Evolutionary conservation across 2,888 invertebrate species (phyloP).

Genomic region (Teleogryllus oceanicus): DNA sequence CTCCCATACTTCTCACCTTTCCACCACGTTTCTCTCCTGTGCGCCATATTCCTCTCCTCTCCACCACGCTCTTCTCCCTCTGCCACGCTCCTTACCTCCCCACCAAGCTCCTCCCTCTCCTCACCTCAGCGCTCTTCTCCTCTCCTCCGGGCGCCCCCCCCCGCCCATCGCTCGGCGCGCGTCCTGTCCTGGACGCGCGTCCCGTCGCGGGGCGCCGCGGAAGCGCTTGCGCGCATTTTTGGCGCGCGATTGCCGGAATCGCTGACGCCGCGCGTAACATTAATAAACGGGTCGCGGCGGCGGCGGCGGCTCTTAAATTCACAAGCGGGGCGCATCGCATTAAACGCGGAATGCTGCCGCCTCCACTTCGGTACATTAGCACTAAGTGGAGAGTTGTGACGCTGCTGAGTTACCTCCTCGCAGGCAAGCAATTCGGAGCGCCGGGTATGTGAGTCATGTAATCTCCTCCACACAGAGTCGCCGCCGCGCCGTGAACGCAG

Average conservation of each 20-base stretch:
- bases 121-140: no score
- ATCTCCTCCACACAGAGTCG: not conserved
- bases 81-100: no score
- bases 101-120: no score
- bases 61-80: no score
- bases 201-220: no score
- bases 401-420: not conserved
- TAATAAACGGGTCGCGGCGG: not conserved
- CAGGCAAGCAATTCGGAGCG: constrained; percentile 4
- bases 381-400: constrained; percentile 18
- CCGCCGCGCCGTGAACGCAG: not conserved
- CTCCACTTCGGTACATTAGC: not conserved
- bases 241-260: not conserved
- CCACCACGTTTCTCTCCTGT: no score
- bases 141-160: no score
- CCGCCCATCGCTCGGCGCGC: no score
- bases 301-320: not conserved
- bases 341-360: not conserved
- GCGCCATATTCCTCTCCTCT: no score
- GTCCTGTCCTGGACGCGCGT: no score
- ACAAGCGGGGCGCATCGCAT: not conserved
- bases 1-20: no score
- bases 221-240: not conserved
- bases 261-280: not conserved
- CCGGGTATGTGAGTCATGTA: constrained; percentile 10